Conservation (phyloP, 2,888 invertebrate species). For the Eurytoma californica region DNA sequence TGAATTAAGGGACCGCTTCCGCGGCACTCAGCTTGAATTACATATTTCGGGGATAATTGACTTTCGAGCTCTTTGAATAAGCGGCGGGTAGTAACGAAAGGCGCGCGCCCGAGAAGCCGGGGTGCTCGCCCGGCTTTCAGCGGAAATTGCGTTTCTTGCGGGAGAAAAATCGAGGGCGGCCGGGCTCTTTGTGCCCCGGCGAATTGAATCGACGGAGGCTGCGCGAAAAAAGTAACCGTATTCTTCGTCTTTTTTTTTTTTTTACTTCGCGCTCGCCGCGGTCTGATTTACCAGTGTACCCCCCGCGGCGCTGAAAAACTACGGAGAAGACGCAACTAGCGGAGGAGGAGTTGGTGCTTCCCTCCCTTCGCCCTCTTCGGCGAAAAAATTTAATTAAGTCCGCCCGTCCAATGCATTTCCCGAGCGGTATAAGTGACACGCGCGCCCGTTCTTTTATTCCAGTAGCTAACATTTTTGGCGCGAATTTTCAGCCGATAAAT, state of each 20-base stretch:
- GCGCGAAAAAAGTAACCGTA: neutral
- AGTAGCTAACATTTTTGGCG: neutral
- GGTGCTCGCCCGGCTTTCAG: neutral
- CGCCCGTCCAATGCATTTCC: slow-evolving; percentile 23
- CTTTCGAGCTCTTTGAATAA: neutral
- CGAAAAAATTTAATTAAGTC: slow-evolving; percentile 56
- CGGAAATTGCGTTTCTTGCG: slow-evolving; percentile 10
- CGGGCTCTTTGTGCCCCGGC: neutral
- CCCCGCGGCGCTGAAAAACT: slow-evolving; percentile 11
- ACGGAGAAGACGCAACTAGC: no score
- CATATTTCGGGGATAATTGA: neutral
- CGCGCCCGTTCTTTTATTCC: neutral
- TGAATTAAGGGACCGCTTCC: no score
- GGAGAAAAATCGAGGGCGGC: slow-evolving; percentile 4
- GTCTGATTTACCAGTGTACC: slow-evolving; percentile 41
- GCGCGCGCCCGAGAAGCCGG: neutral
- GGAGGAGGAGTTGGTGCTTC: neutral
- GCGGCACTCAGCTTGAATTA: neutral
- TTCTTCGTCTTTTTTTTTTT: neutral
- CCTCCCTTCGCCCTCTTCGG: neutral
- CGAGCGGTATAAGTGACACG: slow-evolving; percentile 7
- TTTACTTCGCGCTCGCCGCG: neutral
- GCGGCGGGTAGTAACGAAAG: neutral
- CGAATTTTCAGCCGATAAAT: slow-evolving; percentile 21
- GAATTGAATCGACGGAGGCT: neutral